Evolutionary conservation across 2,888 invertebrate species (phyloP), one percentile per base, ranked within the genome.

Genomic region (Caenorhabditis sp.): DNA sequence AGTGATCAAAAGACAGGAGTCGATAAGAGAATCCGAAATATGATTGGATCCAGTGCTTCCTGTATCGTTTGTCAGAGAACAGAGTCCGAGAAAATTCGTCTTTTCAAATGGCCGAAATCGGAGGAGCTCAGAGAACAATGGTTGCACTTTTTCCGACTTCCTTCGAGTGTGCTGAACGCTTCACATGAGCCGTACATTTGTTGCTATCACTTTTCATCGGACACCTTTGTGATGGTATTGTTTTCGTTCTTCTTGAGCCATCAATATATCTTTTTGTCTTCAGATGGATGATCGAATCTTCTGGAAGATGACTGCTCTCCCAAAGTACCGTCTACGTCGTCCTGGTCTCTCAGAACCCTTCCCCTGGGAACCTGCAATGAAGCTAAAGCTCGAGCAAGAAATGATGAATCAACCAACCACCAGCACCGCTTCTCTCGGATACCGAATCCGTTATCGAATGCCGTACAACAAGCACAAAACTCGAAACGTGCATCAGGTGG

Each of bases 401-500:
- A 24, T 49, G 19, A 6, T 59, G 10, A 56, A 28, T 38, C 28
- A 44, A 16, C 19, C 63, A 14, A 47, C 19, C 28, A 75, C 66
- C 0, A 66, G 49, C 16, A 22, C 41, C 3, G 35, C 56, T 7
- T 44, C 63, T 16, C 16, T 58, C 10, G 80, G 58, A 16, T 76
- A 76, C 58, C 63, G 64, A 41, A 84, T 80, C 22, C 59, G 80
- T 7, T 84, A 80, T 47, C 70, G 84, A 54, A 59, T 72, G 73
- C 80, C 80, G 10, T 80, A 63, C 54, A 76, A 54, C 24, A 80
- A 80, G 56, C 79, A 83, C 49, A 79, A 79, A 26, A 70, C 19
- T 38, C 61, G 80, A n/a, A 80, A 75, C 5, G 58, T 73, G 22
- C 88, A 88, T 61, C 74, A 81, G 22, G 88, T 88, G 22, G 88